phyloP scores from a whole-genome alignment of 23 tunicate genomes.

The Oikopleura vanhoeffeni region DNA sequence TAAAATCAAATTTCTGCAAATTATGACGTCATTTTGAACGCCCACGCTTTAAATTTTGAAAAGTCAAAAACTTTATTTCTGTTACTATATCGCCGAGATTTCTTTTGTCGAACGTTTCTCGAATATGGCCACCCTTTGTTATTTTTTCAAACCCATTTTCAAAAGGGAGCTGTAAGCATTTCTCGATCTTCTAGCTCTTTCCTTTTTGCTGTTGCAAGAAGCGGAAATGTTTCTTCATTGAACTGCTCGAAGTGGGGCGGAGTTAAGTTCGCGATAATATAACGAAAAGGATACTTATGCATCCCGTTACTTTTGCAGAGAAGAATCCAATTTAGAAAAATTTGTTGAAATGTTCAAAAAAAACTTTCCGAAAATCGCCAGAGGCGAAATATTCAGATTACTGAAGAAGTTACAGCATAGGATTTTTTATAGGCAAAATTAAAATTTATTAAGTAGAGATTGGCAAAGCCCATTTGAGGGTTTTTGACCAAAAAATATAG shows the following conservation, averaged over 20 bases:
- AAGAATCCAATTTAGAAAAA: background rate
- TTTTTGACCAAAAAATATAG: no score
- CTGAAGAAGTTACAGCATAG: conserved; percentile 1
- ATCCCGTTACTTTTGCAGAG: conserved; percentile 4
- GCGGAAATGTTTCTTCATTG: background rate
- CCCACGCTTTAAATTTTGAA: no score
- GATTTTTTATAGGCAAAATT: no score
- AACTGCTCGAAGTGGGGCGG: background rate
- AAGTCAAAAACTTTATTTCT: no score
- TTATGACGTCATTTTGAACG: no score
- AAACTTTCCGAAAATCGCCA: background rate
- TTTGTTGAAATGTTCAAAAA: background rate
- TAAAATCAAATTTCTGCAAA: no score
- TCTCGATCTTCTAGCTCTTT: background rate
- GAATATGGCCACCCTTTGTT: no score
- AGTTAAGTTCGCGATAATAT: background rate
- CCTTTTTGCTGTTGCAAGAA: background rate
- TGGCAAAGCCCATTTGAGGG: no score
- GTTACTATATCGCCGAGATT: no score
- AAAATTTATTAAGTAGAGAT: no score
- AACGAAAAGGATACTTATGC: background rate
- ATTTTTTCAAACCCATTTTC: no score
- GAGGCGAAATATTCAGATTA: background rate
- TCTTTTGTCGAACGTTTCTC: no score
- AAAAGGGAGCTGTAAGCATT: background rate